Evolutionary conservation across 2,113 vertebrate species (phyloP).

Genomic region (Caloenas nicobarica): DNA sequence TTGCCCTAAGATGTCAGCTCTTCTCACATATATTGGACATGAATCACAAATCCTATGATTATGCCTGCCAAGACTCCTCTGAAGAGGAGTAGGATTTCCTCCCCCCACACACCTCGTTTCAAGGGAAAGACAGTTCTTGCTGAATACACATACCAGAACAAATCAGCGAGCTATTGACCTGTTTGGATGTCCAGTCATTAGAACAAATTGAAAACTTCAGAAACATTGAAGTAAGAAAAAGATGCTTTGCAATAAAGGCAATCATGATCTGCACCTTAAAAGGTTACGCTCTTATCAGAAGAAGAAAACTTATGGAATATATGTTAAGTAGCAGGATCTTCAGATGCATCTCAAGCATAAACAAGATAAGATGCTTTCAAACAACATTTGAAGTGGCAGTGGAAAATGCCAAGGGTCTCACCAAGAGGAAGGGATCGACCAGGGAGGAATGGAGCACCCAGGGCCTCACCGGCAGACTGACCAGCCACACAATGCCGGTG

Average conservation of each 20-base stretch:
- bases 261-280: background rate
- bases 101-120: background rate
- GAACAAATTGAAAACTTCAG: conserved; percentile 24
- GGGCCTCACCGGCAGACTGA: background rate
- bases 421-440: background rate
- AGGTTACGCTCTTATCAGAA: background rate
- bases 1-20: conserved; percentile 30
- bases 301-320: conserved; percentile 7
- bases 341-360: background rate
- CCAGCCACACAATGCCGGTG: fast-evolving
- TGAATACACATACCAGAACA: conserved; percentile 21
- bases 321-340: background rate
- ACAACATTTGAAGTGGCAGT: background rate
- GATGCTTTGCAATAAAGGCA: conserved; percentile 25
- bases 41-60: conserved; percentile 43
- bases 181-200: conserved; percentile 47
- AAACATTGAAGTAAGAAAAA: background rate
- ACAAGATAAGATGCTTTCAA: background rate
- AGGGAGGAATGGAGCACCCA: background rate
- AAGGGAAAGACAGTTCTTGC: background rate
- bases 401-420: background rate
- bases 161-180: conserved; percentile 48
- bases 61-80: background rate
- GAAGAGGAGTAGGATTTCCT: conserved; percentile 1
- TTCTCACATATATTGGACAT: conserved; percentile 24